These are phyloP conservation scores for Xenus cinereus DNA, from an alignment of 2,113 vertebrate species.

Conservation along the genomic window DNA sequence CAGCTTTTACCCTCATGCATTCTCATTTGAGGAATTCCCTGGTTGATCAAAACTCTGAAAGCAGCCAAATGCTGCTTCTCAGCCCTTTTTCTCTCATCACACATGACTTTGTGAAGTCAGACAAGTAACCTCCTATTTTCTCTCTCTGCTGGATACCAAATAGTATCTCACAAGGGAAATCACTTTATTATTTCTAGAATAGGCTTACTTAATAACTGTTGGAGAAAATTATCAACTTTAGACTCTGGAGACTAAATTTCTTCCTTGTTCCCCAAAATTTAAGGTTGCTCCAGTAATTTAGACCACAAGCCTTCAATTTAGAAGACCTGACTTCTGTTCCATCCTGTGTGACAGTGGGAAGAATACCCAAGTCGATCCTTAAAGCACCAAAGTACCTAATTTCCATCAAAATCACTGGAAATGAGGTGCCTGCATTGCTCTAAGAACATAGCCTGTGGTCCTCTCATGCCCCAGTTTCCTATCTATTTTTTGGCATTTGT, in stretches of 20 bases:
- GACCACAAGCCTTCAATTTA: not conserved
- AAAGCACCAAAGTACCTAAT: not conserved
- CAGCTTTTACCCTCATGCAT: not conserved
- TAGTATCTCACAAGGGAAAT: slow-evolving; percentile 36
- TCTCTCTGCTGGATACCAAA: slow-evolving; percentile 19
- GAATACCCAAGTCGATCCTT: not conserved
- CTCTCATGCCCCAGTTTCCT: not conserved
- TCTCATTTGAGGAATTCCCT: slow-evolving; percentile 39
- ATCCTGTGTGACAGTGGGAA: not conserved
- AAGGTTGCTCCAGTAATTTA: not conserved
- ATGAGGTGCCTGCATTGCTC: not conserved
- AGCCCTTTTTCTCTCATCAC: not conserved
- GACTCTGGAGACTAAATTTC: not conserved
- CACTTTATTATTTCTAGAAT: slow-evolving; percentile 35
- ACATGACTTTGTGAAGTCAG: not conserved
- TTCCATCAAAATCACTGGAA: not conserved
- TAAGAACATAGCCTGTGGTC: not conserved
- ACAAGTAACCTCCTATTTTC: slow-evolving; percentile 22
- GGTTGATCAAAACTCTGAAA: not conserved
- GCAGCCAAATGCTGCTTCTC: not conserved
- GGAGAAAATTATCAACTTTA: not conserved
- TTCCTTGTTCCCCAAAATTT: not conserved
- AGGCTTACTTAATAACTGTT: slow-evolving; percentile 14
- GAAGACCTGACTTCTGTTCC: not conserved
- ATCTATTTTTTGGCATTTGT: not conserved